Evolutionary conservation across 1,140 invertebrate genomes (phyloP).

Genomic region (Ceratitis capitata): DNA sequence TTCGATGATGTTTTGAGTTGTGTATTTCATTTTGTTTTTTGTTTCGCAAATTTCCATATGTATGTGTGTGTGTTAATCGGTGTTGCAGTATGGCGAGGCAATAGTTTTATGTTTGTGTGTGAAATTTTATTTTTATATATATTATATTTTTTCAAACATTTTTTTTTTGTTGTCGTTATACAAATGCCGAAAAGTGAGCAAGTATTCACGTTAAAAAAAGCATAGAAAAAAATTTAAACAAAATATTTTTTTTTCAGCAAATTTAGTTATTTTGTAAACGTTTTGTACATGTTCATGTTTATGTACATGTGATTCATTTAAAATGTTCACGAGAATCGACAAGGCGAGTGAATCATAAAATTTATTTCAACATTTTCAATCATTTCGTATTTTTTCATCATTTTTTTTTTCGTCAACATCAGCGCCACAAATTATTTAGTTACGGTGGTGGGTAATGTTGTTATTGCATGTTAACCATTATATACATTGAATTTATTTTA

Average conservation of each 20-base stretch:
- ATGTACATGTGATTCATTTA: neutral
- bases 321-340: neutral
- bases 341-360: neutral
- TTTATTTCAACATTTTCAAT: neutral
- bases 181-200: neutral
- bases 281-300: neutral
- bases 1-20: neutral
- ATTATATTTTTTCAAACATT: no score
- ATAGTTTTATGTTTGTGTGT: constrained; percentile 2
- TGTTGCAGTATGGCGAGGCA: neutral
- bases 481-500: neutral
- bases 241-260: neutral
- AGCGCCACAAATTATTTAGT: neutral
- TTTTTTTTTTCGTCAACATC: neutral
- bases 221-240: neutral
- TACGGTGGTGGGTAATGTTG: constrained; percentile 25
- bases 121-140: neutral
- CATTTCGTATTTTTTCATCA: neutral
- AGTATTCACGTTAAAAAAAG: neutral
- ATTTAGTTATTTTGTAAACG: neutral
- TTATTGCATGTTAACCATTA: constrained; percentile 40
- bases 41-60: no score
- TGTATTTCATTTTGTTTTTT: neutral
- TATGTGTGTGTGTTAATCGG: neutral
- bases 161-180: neutral